phyloP scores from a whole-genome alignment of 1,140 invertebrate genomes.

The Vanessa atalanta region DNA sequence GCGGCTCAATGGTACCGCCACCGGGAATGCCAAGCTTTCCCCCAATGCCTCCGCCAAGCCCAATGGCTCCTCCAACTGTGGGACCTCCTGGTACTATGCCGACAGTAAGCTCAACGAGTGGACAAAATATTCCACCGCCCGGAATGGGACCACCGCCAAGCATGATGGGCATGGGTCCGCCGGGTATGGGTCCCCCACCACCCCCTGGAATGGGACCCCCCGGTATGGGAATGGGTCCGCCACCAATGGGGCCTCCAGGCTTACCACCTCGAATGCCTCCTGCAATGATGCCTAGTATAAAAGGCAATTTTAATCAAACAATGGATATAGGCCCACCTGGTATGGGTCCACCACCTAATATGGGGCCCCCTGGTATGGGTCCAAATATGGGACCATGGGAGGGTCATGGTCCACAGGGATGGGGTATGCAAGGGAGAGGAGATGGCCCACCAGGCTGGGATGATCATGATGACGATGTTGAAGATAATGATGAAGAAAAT shows the following conservation, averaged over 20 bases:
- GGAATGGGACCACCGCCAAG: conserved; percentile 58
- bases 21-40: conserved; percentile 70
- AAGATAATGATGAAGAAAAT: conserved; percentile 52
- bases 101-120: conserved; percentile 49
- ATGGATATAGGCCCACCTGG: conserved; percentile 63
- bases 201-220: conserved; percentile 57
- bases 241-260: conserved; percentile 56
- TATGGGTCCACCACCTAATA: conserved; percentile 59
- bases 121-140: conserved; percentile 54
- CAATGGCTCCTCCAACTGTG: conserved; percentile 56
- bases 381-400: conserved; percentile 58
- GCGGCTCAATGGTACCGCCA: conserved; percentile 59
- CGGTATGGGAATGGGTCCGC: conserved; percentile 50
- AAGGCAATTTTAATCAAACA: conserved; percentile 46
- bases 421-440: conserved; percentile 53
- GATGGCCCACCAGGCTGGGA: conserved; percentile 71
- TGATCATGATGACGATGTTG: conserved; percentile 58
- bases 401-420: conserved; percentile 53
- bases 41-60: conserved; percentile 66
- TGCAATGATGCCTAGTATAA: conserved; percentile 59
- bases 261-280: conserved; percentile 55
- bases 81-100: conserved; percentile 64
- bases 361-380: conserved; percentile 62
- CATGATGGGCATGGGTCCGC: conserved; percentile 45
- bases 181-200: conserved; percentile 48